A percentile compares a stretch with the other conserved stretches of the same genome.
phyloP scores from a whole-genome alignment of 2,113 vertebrate genomes.

The Nipponia nippon region DNA sequence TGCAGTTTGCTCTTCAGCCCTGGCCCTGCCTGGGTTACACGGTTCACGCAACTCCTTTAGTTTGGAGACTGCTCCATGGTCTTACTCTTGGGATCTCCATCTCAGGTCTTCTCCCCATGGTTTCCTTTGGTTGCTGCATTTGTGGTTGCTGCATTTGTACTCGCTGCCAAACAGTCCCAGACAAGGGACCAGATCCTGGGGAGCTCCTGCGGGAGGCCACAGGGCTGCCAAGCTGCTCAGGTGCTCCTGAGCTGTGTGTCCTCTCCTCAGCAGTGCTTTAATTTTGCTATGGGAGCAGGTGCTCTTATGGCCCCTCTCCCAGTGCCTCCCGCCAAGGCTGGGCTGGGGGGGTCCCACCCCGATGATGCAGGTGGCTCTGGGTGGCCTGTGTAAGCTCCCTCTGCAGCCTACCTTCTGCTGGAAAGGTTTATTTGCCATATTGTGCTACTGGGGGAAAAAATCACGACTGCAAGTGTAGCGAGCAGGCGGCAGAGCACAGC shows the following conservation, averaged over 20 bases:
- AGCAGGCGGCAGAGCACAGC: not conserved
- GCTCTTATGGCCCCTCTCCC: not conserved
- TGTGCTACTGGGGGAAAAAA: not conserved
- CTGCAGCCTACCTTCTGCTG: not conserved
- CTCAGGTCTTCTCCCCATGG: not conserved
- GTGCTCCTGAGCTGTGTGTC: not conserved
- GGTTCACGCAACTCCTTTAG: not conserved
- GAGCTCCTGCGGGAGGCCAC: accelerated
- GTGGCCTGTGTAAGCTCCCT: accelerated
- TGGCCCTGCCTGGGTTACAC: not conserved
- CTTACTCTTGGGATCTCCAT: not conserved
- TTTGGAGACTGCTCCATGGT: not conserved
- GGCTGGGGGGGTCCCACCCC: not conserved
- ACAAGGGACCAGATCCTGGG: accelerated
- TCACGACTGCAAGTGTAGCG: accelerated
- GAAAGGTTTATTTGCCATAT: not conserved
- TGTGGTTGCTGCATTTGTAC: accelerated
- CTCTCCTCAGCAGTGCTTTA: not conserved
- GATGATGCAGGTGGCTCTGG: accelerated
- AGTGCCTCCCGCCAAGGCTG: not conserved
- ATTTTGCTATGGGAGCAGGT: not conserved
- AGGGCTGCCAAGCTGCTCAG: not conserved
- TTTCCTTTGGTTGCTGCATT: not conserved
- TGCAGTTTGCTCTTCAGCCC: not conserved
- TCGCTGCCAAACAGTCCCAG: not conserved